Percentiles rank a stretch among this genome's conserved stretches.
Evolutionary conservation across 1,140 invertebrate species (phyloP).

Genomic region (Nylanderia fulva): DNA sequence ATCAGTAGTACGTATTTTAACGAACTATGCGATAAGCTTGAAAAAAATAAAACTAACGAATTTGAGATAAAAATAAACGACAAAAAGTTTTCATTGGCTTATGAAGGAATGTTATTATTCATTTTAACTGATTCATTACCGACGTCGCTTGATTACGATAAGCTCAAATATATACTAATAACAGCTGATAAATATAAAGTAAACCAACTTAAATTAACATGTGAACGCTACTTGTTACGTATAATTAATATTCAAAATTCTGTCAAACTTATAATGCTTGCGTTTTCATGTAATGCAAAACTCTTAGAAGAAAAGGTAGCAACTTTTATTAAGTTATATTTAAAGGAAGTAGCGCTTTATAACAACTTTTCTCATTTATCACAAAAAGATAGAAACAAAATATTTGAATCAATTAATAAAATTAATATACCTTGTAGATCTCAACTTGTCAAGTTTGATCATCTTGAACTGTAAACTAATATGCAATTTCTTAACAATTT

Average conservation of each 20-base stretch:
- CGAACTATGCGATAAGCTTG: background rate
- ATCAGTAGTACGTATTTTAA: background rate
- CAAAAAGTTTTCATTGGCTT: background rate
- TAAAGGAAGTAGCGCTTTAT: background rate
- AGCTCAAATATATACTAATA: background rate
- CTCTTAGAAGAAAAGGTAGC: background rate
- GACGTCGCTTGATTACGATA: background rate
- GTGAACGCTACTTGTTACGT: background rate
- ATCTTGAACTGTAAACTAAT: too few relatives aligned
- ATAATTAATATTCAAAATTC: background rate
- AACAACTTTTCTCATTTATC: background rate
- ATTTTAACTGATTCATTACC: background rate
- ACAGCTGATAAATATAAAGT: background rate
- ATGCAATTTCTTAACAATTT: too few relatives aligned
- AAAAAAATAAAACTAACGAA: background rate
- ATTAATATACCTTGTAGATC: background rate
- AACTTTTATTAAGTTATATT: background rate
- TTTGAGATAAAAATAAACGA: background rate
- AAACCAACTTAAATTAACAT: background rate
- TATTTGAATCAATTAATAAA: background rate
- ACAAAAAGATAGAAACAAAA: background rate
- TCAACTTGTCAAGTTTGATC: too few relatives aligned
- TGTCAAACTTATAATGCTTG: background rate
- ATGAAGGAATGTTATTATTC: background rate
- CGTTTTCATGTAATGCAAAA: background rate